These are phyloP conservation scores for Buceros bicornis DNA, from an alignment of 2,797 vertebrate genomes.

Conservation along the genomic window DNA sequence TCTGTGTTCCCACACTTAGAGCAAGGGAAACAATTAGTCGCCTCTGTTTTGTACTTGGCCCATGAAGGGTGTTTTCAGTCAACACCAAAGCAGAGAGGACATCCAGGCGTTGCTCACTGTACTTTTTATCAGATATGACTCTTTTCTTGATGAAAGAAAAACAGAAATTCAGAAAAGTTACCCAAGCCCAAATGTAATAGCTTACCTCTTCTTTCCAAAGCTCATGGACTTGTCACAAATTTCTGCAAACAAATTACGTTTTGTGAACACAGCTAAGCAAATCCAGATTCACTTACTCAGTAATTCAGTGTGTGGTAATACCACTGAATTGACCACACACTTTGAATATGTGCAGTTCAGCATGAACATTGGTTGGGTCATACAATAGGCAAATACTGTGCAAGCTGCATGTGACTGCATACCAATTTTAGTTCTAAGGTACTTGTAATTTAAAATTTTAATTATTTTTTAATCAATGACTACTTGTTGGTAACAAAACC, in stretches of 20 bases:
- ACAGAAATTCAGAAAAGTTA: not conserved
- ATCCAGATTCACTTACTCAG: not conserved
- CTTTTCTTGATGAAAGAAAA: conserved; percentile 87
- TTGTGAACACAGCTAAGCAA: not conserved
- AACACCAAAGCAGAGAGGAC: conserved; percentile 95
- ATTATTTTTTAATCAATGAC: not conserved
- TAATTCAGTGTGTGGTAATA: not conserved
- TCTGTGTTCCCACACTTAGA: conserved; percentile 94
- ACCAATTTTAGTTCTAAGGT: not conserved
- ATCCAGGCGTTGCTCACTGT: conserved; percentile 96
- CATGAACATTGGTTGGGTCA: not conserved
- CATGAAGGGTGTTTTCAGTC: conserved; percentile 93
- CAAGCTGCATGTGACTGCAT: not conserved
- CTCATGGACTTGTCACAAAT: not conserved
- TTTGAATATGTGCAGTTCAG: not conserved
- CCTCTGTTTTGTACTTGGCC: conserved; percentile 95
- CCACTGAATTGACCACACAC: not conserved
- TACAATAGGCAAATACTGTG: not conserved
- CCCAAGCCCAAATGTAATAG: not conserved
- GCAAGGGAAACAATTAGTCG: conserved; percentile 92
- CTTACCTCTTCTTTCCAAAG: not conserved
- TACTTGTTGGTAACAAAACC: not conserved
- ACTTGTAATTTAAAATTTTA: not conserved
- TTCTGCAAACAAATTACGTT: not conserved
- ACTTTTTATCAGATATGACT: conserved; percentile 98